Evolutionary conservation across 2,888 invertebrate species (phyloP).

Genomic region (Phyllotreta striolata): DNA sequence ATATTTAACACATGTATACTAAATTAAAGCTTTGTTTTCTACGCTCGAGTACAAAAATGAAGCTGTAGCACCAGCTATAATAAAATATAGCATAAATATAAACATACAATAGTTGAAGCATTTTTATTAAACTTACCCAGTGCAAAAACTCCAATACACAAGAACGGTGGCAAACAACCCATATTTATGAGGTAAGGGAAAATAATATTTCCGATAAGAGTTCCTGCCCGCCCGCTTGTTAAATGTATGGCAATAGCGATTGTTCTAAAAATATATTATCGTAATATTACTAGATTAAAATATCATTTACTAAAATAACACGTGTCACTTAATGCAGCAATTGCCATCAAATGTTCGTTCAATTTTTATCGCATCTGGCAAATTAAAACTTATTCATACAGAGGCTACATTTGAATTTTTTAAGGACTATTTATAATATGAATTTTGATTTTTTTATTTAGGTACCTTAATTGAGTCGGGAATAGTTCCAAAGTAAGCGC

Average conservation of each 20-base stretch:
- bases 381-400: too few relatives aligned
- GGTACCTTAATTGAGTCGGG: too few relatives aligned
- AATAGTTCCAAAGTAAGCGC: too few relatives aligned
- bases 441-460: too few relatives aligned
- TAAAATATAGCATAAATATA: not conserved
- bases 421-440: too few relatives aligned
- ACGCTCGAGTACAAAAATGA: slow-evolving; percentile 1
- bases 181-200: slow-evolving; percentile 73
- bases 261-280: slow-evolving; percentile 65
- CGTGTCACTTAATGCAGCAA: too few relatives aligned
- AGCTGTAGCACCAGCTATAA: slow-evolving; percentile 2
- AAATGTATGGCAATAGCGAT: slow-evolving; percentile 75
- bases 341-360: too few relatives aligned
- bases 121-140: slow-evolving; percentile 61
- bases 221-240: slow-evolving; percentile 76
- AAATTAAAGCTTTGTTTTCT: slow-evolving; percentile 2
- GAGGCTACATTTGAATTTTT: too few relatives aligned
- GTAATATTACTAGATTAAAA: too few relatives aligned
- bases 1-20: not conserved
- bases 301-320: too few relatives aligned
- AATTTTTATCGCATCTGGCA: too few relatives aligned
- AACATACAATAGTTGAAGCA: too few relatives aligned
- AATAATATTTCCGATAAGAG: slow-evolving; percentile 73
- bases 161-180: slow-evolving; percentile 77
- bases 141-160: slow-evolving; percentile 70